Conservation (phyloP, 37 sponge, comb jelly and placozoan species). For the Hexactinellida sp. region DNA sequence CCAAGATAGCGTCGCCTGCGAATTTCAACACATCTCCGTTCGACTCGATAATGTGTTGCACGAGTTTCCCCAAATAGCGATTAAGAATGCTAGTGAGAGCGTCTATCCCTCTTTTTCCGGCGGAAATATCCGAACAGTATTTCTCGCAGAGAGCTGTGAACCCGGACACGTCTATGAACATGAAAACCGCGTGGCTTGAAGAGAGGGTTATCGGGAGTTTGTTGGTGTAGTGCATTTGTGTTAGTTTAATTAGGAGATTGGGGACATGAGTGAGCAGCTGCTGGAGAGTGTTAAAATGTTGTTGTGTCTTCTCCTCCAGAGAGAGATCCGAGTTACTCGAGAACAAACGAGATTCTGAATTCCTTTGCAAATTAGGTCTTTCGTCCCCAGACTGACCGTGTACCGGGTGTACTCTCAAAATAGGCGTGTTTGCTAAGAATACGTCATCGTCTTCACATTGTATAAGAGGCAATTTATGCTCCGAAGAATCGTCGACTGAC, state of each 20-base stretch:
- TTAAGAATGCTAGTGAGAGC: conserved; percentile 71
- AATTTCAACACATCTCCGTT: conserved; percentile 86
- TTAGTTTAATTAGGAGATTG: conserved; percentile 29
- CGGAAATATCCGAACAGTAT: conserved; percentile 46
- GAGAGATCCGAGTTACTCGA: neutral
- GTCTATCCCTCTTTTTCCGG: conserved; percentile 46
- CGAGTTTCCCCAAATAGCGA: conserved; percentile 62
- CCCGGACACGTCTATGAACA: conserved; percentile 30
- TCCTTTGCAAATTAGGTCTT: neutral
- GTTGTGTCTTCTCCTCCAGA: neutral
- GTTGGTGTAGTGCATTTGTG: neutral
- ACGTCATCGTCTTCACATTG: neutral
- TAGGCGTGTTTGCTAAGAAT: neutral
- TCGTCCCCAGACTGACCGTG: neutral
- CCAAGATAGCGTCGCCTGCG: conserved; percentile 85
- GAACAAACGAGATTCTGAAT: neutral
- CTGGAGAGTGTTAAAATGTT: conserved; percentile 26
- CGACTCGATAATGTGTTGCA: conserved; percentile 53
- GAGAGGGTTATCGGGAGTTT: conserved; percentile 37
- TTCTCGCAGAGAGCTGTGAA: conserved; percentile 87
- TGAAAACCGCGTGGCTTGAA: conserved; percentile 45
- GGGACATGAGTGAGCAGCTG: conserved; percentile 53
- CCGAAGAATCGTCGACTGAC: neutral
- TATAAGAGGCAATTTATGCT: neutral
- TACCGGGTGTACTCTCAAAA: neutral